phyloP scores from a whole-genome alignment of 1,140 invertebrate species.

The Heliconius himera region DNA sequence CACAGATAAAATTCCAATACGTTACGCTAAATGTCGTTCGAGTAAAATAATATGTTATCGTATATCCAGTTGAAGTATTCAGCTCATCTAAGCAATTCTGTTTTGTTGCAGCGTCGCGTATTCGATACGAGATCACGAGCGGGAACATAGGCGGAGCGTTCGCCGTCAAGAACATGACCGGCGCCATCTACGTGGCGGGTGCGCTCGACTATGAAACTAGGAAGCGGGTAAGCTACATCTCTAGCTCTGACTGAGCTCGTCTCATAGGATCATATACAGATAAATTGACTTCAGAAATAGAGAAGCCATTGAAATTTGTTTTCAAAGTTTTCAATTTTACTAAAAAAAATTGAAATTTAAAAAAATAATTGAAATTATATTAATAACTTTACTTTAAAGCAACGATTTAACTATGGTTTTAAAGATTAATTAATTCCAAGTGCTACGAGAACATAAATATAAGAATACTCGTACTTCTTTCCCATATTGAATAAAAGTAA shows the following conservation, averaged over 20 bases:
- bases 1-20: background rate
- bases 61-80: conserved; percentile 10
- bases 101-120: conserved; percentile 94
- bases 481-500: background rate
- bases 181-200: conserved; percentile 97
- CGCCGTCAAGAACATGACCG: conserved; percentile 98
- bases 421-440: no score
- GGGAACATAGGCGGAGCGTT: conserved; percentile 99
- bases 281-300: background rate
- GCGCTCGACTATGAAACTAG: conserved; percentile 83
- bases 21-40: background rate
- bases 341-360: background rate
- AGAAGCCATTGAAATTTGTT: background rate
- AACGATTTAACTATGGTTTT: no score
- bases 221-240: conserved; percentile 67
- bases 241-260: conserved; percentile 13
- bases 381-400: no score
- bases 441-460: background rate
- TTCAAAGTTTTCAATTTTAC: background rate
- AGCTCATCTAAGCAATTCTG: conserved; percentile 33
- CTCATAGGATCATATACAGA: background rate
- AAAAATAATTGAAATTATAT: no score
- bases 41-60: conserved; percentile 8
- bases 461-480: background rate
- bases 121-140: conserved; percentile 99